Conservation (phyloP, 1,140 invertebrate species). For the Zaprionus ghesquierei region DNA sequence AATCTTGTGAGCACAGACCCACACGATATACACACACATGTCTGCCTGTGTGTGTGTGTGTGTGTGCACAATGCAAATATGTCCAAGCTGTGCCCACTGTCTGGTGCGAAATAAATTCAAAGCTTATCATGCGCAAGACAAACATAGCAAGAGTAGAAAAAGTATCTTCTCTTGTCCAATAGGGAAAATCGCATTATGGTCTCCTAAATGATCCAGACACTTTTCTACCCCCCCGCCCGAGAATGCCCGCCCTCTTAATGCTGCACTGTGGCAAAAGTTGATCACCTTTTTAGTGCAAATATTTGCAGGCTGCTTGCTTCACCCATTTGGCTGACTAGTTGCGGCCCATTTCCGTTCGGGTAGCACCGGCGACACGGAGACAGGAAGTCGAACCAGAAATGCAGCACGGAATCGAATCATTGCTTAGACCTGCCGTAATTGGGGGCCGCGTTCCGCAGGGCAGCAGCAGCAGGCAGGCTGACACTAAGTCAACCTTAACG, state of each 20-base stretch:
- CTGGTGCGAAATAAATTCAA: constrained; percentile 52
- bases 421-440: constrained; percentile 38
- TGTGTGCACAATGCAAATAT: constrained; percentile 1
- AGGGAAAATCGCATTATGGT: constrained; percentile 42
- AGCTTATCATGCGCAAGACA: constrained; percentile 58
- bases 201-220: constrained; percentile 18
- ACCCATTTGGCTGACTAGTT: constrained; percentile 46
- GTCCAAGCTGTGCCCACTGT: not conserved
- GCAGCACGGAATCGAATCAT: constrained; percentile 43
- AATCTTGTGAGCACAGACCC: constrained; percentile 50
- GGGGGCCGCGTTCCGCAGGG: constrained; percentile 2
- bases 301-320: constrained; percentile 45
- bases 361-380: too few relatives aligned
- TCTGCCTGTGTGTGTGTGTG: not conserved
- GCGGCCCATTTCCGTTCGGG: constrained; percentile 43
- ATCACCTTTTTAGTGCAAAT: constrained; percentile 68
- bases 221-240: constrained; percentile 3
- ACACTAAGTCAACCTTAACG: constrained; percentile 60
- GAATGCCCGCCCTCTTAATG: too few relatives aligned
- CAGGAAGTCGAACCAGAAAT: constrained; percentile 45
- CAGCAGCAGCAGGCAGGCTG: too few relatives aligned
- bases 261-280: constrained; percentile 66
- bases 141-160: constrained; percentile 21
- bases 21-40: not conserved
- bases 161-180: not conserved